Evolutionary conservation across 2,888 invertebrate genomes (phyloP).

Genomic region (Xanthia icteritia): DNA sequence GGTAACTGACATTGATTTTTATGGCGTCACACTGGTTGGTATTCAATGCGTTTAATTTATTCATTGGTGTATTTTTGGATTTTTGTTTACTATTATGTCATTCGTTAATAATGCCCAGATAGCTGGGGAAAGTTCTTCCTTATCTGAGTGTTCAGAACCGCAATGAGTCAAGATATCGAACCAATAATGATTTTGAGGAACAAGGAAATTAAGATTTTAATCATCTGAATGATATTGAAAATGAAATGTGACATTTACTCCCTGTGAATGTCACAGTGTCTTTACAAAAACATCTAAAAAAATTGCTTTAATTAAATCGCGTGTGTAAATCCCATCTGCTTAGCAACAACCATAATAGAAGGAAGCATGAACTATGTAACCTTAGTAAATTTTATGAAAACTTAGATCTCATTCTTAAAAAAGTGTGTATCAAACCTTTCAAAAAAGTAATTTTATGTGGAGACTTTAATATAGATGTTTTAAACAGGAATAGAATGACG

Average conservation of each 20-base stretch:
- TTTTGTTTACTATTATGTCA: conserved; percentile 18
- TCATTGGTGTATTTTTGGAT: background rate
- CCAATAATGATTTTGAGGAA: conserved; percentile 20
- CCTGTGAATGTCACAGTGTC: conserved; percentile 7
- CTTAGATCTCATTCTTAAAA: too few species aligned
- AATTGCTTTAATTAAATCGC: background rate
- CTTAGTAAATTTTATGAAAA: too few species aligned
- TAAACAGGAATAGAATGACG: too few species aligned
- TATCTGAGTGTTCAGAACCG: background rate
- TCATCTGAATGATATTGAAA: background rate
- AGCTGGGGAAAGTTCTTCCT: background rate
- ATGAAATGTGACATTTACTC: background rate
- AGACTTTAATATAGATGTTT: too few species aligned
- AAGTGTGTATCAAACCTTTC: too few species aligned
- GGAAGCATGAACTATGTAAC: too few species aligned
- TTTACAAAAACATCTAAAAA: background rate
- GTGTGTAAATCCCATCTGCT: background rate
- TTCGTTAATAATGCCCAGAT: background rate
- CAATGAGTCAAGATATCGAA: background rate
- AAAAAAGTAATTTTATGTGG: too few species aligned
- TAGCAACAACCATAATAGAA: conserved; percentile 18
- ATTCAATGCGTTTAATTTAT: conserved; percentile 48
- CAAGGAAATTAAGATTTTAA: conserved; percentile 22
- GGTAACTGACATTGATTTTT: conserved; percentile 67
- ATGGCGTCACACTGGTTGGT: conserved; percentile 52